A percentile compares a stretch with the other conserved stretches of the same genome.
These are phyloP conservation scores for Dolomedes plantarius DNA, from an alignment of 2,888 invertebrate species.

Conservation along the genomic window DNA sequence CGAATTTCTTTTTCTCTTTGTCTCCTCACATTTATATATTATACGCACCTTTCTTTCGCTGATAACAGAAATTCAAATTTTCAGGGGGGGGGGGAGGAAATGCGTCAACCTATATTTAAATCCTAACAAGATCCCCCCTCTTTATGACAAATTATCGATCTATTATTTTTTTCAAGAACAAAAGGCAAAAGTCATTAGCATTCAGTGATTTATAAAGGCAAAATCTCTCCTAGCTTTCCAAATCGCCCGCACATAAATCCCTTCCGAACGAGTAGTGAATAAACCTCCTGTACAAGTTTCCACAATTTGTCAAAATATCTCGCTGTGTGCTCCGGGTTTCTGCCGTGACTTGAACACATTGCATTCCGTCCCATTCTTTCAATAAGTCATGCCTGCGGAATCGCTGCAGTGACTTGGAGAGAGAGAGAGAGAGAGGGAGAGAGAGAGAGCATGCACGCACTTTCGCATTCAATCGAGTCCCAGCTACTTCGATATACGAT, in stretches of 20 bases:
- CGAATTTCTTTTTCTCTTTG: too few relatives aligned
- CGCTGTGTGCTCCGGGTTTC: background rate
- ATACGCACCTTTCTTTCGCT: too few relatives aligned
- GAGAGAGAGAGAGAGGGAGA: background rate
- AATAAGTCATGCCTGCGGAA: constrained; percentile 7
- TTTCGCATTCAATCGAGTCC: background rate
- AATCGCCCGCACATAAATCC: background rate
- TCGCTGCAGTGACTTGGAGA: background rate
- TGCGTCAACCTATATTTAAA: too few relatives aligned
- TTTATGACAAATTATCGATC: too few relatives aligned
- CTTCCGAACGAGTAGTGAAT: background rate
- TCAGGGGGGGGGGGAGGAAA: too few relatives aligned
- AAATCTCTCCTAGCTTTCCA: background rate
- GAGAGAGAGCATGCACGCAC: background rate
- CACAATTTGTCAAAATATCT: constrained; percentile 6
- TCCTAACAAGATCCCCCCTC: too few relatives aligned
- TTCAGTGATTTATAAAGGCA: background rate
- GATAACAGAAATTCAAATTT: too few relatives aligned
- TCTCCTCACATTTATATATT: too few relatives aligned
- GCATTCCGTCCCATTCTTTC: background rate
- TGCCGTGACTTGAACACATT: constrained; percentile 3
- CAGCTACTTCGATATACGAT: background rate
- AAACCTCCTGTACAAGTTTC: background rate
- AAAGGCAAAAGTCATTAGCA: too few relatives aligned
- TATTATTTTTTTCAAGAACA: too few relatives aligned